Evolutionary conservation across 2,113 vertebrate genomes (phyloP).

Genomic region (Rafetus swinhoei): DNA sequence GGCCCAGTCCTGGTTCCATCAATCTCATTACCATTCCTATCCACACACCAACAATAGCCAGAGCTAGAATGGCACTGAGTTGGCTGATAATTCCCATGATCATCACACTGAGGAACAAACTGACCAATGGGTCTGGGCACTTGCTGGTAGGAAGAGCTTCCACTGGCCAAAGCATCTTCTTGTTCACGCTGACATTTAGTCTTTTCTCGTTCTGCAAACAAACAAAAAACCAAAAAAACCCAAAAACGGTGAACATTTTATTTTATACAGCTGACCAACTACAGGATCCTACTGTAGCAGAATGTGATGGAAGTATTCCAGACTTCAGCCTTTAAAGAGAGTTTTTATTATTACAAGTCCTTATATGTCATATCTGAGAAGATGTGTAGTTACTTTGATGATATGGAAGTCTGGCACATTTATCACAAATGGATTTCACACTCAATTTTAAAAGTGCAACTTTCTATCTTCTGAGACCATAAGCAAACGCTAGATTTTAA

Average conservation of each 20-base stretch:
- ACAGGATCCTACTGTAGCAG: neutral
- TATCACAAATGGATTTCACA: neutral
- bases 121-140: slow-evolving; percentile 69
- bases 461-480: neutral
- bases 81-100: slow-evolving; percentile 84
- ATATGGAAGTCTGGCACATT: neutral
- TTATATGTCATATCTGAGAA: neutral
- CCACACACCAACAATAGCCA: slow-evolving; percentile 94
- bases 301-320: neutral
- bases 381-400: neutral
- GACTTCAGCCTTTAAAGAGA: neutral
- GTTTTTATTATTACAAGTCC: neutral
- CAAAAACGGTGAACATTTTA: neutral
- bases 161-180: slow-evolving; percentile 75
- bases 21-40: slow-evolving; percentile 87
- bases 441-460: neutral
- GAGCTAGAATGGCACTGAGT: slow-evolving; percentile 87
- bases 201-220: slow-evolving; percentile 79
- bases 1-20: slow-evolving; percentile 82
- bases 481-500: slow-evolving; percentile 1
- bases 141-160: slow-evolving; percentile 22
- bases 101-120: slow-evolving; percentile 88
- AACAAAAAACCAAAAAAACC: neutral
- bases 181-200: slow-evolving; percentile 86
- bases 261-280: neutral